Percentiles rank a stretch among this genome's conserved stretches.
Evolutionary conservation across 2,113 vertebrate species (phyloP).

Genomic region (Agapornis roseicollis): DNA sequence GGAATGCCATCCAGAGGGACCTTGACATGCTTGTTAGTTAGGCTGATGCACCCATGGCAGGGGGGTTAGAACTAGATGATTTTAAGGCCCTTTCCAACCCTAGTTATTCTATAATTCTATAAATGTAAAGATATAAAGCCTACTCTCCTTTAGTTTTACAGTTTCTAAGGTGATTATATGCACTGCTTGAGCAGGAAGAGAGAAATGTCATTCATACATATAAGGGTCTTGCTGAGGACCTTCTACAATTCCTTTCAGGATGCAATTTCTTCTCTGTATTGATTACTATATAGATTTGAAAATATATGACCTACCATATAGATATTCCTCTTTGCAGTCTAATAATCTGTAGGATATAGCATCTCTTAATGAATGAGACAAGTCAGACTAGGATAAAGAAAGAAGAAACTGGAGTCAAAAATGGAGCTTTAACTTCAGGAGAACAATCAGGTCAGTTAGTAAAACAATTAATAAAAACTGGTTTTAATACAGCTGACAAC

Average conservation of each 20-base stretch:
- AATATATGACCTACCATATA: background rate
- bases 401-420: background rate
- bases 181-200: background rate
- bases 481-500: background rate
- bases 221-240: background rate
- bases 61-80: no score
- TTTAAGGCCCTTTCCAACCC: no score
- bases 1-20: no score
- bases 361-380: background rate
- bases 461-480: background rate
- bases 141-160: no score
- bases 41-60: no score
- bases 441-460: background rate
- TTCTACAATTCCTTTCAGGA: background rate
- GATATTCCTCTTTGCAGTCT: background rate
- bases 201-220: background rate
- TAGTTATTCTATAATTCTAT: no score
- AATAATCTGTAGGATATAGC: background rate
- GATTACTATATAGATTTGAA: background rate
- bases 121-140: no score
- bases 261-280: background rate
- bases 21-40: no score
- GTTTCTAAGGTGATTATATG: no score
- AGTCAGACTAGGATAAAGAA: background rate
- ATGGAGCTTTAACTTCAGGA: background rate